These are phyloP conservation scores for Solenopsis invicta DNA, from an alignment of 1,140 invertebrate species.

Conservation along the genomic window DNA sequence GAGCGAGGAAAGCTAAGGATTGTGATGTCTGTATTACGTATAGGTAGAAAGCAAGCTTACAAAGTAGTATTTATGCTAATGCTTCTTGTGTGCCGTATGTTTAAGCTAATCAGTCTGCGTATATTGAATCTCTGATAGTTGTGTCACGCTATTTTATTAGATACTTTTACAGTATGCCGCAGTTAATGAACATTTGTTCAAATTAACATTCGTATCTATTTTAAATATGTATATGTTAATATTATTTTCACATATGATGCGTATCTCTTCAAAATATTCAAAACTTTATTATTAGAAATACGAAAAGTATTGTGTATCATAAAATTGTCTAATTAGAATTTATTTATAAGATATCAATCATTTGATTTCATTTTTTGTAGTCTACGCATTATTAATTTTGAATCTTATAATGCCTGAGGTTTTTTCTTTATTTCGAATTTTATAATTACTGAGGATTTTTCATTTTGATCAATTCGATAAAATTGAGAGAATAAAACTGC, in stretches of 20 bases:
- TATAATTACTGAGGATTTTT: neutral
- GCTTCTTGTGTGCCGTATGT: neutral
- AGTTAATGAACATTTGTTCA: neutral
- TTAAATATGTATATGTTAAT: neutral
- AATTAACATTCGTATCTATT: neutral
- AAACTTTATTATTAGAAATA: neutral
- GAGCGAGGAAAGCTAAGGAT: neutral
- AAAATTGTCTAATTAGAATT: neutral
- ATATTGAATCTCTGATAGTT: conserved; percentile 2
- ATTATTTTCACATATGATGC: neutral
- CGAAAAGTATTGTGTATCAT: neutral
- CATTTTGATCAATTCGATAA: neutral
- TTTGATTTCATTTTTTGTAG: neutral
- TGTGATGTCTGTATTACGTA: conserved; percentile 2
- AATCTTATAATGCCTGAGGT: neutral
- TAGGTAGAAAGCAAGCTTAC: neutral
- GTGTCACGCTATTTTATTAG: conserved; percentile 6
- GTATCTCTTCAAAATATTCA: neutral
- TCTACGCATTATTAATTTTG: neutral
- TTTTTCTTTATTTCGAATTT: conserved; percentile 28
- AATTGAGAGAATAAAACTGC: neutral
- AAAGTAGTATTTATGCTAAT: conserved; percentile 19
- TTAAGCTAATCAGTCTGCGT: neutral
- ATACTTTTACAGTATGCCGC: neutral
- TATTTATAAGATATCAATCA: neutral